These are phyloP conservation scores for Cryptocephalus moraei DNA, from an alignment of 2,888 invertebrate species.

Conservation along the genomic window DNA sequence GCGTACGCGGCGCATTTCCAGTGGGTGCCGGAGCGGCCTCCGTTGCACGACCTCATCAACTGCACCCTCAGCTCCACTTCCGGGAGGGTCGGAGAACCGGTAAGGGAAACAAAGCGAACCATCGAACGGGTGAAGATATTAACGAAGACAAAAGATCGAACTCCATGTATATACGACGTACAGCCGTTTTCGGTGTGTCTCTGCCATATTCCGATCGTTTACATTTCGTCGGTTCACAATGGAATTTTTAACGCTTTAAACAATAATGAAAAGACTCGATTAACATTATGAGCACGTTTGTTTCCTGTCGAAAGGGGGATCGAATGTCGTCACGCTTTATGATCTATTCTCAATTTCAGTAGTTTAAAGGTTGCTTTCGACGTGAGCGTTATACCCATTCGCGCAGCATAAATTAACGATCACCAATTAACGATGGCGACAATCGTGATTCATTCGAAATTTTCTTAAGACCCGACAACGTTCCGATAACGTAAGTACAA, in stretches of 20 bases:
- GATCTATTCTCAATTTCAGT: slow-evolving; percentile 1
- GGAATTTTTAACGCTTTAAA: neutral
- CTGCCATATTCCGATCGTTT: too few relatives aligned
- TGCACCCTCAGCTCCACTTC: slow-evolving; percentile 76
- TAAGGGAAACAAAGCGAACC: slow-evolving; percentile 35
- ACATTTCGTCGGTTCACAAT: too few relatives aligned
- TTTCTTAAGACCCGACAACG: too few relatives aligned
- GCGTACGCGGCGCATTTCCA: slow-evolving; percentile 90
- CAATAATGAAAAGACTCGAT: slow-evolving; percentile 6
- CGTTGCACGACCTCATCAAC: slow-evolving; percentile 70
- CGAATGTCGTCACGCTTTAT: slow-evolving; percentile 9
- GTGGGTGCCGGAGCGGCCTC: slow-evolving; percentile 77
- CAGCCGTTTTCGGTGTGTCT: too few relatives aligned
- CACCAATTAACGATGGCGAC: too few relatives aligned
- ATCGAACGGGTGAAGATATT: too few relatives aligned
- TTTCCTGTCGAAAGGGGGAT: slow-evolving; percentile 12
- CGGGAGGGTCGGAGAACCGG: slow-evolving; percentile 77
- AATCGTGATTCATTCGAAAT: too few relatives aligned
- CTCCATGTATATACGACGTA: too few relatives aligned
- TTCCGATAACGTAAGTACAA: too few relatives aligned
- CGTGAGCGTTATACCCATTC: too few relatives aligned
- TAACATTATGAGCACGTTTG: slow-evolving; percentile 12
- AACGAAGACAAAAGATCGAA: too few relatives aligned
- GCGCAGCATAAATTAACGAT: too few relatives aligned
- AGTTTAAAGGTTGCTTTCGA: neutral